Evolutionary conservation across 2,113 vertebrate genomes (phyloP).

Genomic region (Connochaetes taurinus): DNA sequence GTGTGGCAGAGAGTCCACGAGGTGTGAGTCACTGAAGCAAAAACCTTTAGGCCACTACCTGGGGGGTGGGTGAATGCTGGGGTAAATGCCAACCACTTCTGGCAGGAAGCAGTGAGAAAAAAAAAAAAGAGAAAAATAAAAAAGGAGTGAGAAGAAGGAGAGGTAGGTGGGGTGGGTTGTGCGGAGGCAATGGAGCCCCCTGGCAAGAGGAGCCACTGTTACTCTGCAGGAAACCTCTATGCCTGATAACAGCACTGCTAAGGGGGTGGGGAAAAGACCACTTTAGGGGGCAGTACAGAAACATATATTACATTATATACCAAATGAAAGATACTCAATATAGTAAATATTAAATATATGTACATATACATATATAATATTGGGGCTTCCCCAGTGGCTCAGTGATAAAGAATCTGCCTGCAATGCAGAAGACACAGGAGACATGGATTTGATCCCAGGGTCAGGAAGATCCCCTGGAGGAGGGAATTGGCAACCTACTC

Average conservation of each 20-base stretch:
- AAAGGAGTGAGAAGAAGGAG: neutral
- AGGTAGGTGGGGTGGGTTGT: neutral
- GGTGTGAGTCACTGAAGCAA: neutral
- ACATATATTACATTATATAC: neutral
- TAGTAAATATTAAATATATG: neutral
- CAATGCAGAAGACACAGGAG: neutral
- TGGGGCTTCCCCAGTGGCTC: neutral
- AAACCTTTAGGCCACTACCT: neutral
- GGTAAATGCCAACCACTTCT: neutral
- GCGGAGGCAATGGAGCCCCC: neutral
- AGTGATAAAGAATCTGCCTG: neutral
- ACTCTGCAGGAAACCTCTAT: neutral
- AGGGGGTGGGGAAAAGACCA: neutral
- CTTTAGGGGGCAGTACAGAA: neutral
- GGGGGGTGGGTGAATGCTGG: neutral
- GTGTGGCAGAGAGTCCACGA: neutral
- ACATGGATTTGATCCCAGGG: neutral
- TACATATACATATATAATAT: neutral
- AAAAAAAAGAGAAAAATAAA: neutral
- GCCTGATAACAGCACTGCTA: too few relatives aligned
- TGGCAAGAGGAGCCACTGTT: neutral
- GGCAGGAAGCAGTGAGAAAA: neutral
- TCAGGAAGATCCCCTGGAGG: neutral
- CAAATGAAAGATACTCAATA: neutral
- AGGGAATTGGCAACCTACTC: neutral